Percentiles rank a stretch among this genome's conserved stretches.
Evolutionary conservation across 2,888 invertebrate genomes (phyloP).

Genomic region (Mesoligia furuncula): DNA sequence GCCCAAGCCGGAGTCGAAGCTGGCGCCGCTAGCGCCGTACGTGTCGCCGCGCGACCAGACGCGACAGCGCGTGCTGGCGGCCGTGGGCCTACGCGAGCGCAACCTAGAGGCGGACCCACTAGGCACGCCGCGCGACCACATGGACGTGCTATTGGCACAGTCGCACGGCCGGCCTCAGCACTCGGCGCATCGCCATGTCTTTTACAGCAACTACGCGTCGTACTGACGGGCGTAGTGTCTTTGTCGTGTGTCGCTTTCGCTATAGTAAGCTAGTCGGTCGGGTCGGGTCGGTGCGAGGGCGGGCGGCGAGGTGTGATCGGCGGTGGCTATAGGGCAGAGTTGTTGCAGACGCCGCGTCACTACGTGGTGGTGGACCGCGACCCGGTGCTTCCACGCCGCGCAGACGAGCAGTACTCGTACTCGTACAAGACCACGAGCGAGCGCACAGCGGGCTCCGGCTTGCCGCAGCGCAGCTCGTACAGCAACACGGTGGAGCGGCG

Average conservation of each 20-base stretch:
- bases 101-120: slow-evolving; percentile 90
- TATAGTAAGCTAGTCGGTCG: slow-evolving; percentile 77
- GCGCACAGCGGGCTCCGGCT: slow-evolving; percentile 84
- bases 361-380: slow-evolving; percentile 96
- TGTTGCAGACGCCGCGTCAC: slow-evolving; percentile 96
- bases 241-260: slow-evolving; percentile 88
- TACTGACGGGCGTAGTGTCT: slow-evolving; percentile 79
- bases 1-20: slow-evolving; percentile 90
- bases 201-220: slow-evolving; percentile 89
- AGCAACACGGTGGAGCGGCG: slow-evolving; percentile 93
- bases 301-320: slow-evolving; percentile 78
- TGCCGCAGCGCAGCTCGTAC: slow-evolving; percentile 92
- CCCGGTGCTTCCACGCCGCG: slow-evolving; percentile 91
- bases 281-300: slow-evolving; percentile 82
- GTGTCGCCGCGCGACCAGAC: slow-evolving; percentile 92
- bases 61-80: slow-evolving; percentile 91
- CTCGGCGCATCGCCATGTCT: slow-evolving; percentile 87
- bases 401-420: slow-evolving; percentile 96
- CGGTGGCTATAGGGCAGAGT: slow-evolving; percentile 83
- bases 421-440: slow-evolving; percentile 93
- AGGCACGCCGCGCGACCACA: slow-evolving; percentile 91
- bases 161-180: slow-evolving; percentile 90
- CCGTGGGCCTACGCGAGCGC: slow-evolving; percentile 91
- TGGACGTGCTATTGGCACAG: slow-evolving; percentile 92
- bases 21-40: slow-evolving; percentile 92